These are phyloP conservation scores for Psittacara wagleri DNA, from an alignment of 2,113 vertebrate genomes.

Conservation along the genomic window DNA sequence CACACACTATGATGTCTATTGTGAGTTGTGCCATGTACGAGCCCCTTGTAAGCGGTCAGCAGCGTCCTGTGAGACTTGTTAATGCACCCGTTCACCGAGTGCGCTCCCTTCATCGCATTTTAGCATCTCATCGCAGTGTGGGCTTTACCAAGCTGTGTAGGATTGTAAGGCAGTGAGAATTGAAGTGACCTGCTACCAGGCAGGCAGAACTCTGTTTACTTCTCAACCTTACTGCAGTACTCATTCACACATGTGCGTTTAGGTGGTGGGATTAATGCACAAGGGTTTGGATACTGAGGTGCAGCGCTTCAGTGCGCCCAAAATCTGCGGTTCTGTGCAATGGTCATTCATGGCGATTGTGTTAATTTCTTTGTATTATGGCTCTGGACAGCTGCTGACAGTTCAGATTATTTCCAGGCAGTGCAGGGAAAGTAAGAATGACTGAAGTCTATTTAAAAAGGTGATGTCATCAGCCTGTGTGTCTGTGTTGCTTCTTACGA, in stretches of 20 bases:
- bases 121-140: not conserved
- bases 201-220: not conserved
- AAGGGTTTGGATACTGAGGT: not conserved
- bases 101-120: not conserved
- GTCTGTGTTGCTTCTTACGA: not conserved
- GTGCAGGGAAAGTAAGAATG: not conserved
- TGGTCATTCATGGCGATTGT: not conserved
- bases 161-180: not conserved
- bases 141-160: not conserved
- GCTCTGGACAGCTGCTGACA: not conserved
- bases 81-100: not conserved
- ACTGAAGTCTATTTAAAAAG: not conserved
- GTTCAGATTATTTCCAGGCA: not conserved
- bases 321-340: not conserved
- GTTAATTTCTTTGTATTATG: not conserved
- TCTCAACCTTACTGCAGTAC: not conserved
- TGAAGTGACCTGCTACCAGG: not conserved
- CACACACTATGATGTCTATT: not conserved
- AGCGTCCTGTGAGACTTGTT: not conserved
- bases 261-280: not conserved
- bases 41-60: not conserved
- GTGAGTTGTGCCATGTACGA: not conserved
- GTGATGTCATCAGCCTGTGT: not conserved
- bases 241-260: fast-evolving
- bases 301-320: not conserved